Percentiles rank a stretch among this genome's conserved stretches.
Conservation (phyloP, 2,888 invertebrate genomes). For the Rotaria magnacalcarata region DNA sequence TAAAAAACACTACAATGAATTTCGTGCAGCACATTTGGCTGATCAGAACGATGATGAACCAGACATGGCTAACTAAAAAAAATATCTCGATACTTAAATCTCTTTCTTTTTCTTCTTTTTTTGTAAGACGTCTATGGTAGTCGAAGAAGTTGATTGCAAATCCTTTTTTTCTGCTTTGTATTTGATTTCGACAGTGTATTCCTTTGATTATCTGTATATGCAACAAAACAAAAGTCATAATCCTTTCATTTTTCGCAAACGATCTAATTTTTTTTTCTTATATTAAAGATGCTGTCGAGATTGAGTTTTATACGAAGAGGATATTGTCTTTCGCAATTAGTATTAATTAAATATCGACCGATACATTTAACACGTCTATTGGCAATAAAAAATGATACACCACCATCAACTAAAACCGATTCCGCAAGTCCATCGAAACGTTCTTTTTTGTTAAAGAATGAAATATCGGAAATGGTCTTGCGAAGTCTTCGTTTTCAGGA, state of each 20-base stretch:
- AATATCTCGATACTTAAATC: not conserved
- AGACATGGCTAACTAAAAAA: not conserved
- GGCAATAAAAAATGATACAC: not conserved
- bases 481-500: not conserved
- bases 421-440: not conserved
- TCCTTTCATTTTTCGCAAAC: not conserved
- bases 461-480: not conserved
- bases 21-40: not conserved
- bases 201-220: slow-evolving; percentile 22
- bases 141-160: not conserved
- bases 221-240: not conserved
- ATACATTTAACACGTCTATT: not conserved
- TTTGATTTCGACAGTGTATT: not conserved
- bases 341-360: not conserved
- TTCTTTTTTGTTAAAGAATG: not conserved
- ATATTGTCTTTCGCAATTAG: not conserved
- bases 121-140: not conserved
- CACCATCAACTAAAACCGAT: not conserved
- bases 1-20: slow-evolving; percentile 26
- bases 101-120: not conserved
- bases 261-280: not conserved
- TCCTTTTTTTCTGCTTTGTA: not conserved
- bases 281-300: not conserved
- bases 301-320: not conserved
- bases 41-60: not conserved